phyloP scores from a whole-genome alignment of 2,113 vertebrate species.

The Saguinus imperator region DNA sequence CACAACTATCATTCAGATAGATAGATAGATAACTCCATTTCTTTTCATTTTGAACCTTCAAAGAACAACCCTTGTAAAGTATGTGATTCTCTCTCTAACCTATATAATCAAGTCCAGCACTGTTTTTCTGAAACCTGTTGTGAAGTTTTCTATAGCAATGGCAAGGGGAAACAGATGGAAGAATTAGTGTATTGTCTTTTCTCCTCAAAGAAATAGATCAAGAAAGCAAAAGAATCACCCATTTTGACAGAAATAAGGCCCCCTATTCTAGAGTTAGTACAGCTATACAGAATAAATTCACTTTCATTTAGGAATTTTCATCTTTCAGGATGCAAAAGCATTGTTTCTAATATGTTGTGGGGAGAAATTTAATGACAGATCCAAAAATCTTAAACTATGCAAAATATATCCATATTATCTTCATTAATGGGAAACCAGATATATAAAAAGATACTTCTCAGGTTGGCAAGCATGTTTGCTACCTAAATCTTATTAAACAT shows the following conservation, averaged over 20 bases:
- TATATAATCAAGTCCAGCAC: not conserved
- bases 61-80: not conserved
- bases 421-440: conserved; percentile 42
- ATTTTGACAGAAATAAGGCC: not conserved
- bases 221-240: not conserved
- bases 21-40: not conserved
- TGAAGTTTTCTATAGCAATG: not conserved
- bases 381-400: not conserved
- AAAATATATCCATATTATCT: not conserved
- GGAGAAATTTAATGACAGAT: conserved; percentile 25
- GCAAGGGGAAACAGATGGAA: not conserved
- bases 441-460: not conserved
- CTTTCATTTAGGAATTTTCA: not conserved
- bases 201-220: not conserved
- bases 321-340: not conserved
- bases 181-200: not conserved
- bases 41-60: not conserved
- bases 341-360: not conserved
- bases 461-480: not conserved
- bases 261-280: not conserved
- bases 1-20: not conserved
- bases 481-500: conserved; percentile 5
- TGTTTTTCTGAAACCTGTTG: not conserved
- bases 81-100: not conserved
- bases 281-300: not conserved